Base-by-base conservation (phyloP, 2,888 invertebrate genomes). In the Tachina lurida region DNA sequence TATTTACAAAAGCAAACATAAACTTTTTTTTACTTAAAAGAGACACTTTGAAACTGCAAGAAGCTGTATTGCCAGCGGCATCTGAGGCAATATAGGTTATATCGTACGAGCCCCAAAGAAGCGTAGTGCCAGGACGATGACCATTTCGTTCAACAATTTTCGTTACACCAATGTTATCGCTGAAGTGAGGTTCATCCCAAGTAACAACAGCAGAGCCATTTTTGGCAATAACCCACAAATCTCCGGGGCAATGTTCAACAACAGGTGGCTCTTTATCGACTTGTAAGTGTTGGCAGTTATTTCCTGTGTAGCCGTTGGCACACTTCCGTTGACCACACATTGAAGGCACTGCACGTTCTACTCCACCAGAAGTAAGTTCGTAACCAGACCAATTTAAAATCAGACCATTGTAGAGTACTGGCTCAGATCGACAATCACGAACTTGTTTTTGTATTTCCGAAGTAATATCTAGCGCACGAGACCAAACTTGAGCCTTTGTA, bases 401-500 rank as follows among this genome's bases (percentile, higher is more conserved):
- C 9, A 99, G 93, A 4, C 96, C 97, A 89, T 95, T 95, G 92
- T 97, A 98, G 5, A 98, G 94, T 0, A 98, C 98, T 1, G 98
- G 97, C 89, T 98, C 97, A 5, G 97, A 97, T 89, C 97, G 95
- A 90, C 98, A 98, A 90, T 97, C 98, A 41, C 98, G 95, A 0
- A 98, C 98, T 95, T 98, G 98, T 91, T 97, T 97, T 89, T 98
- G 98, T 87, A 98, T 96, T 93, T 98, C 98, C 84, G 96, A 96
- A 7, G 97, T 97, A 19, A 98, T 96, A 91, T 98, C 98, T 1
- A 98, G 94, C 54, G 97, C 97, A 63, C 97, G 95, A 89, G 96
- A 96, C 98, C 98, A 99, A 81, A 98, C 95, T 93, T 98, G 98
- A 47, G 98, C 97, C 93, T 98, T 97, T 10, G 98, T 98, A 56